Evolutionary conservation across 2,888 invertebrate species (phyloP), one percentile per base, ranked within the genome.

Genomic region (Hirtodrosophila duncani): DNA sequence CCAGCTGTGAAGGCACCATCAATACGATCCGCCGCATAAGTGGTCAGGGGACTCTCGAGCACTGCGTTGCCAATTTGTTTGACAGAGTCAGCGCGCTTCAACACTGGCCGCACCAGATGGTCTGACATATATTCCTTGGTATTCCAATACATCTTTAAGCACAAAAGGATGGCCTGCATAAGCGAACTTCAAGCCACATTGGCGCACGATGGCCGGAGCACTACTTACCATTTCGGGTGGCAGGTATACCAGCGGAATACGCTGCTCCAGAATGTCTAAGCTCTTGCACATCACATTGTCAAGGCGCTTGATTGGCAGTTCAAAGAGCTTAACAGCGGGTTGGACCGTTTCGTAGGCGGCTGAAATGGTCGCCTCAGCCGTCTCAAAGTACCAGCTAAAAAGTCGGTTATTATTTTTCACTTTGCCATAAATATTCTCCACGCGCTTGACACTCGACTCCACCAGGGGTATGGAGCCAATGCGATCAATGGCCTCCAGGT

Each of bases 241-340:
- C 64, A 95, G 88, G 83, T 92, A 91, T 55, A 96, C 93, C 1
- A 92, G 91, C 0, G 96, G 96, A 34, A 95, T 92, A 52, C 91
- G 90, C 77, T 93, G 91, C 84, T 96, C 96, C n/a, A 96, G 91
- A 24, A 93, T 90, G 67, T 95, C 95, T 61, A 97, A 89, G 46
- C 95, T 94, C 82, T 91, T 92, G 87, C 95, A 96, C 56, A 96
- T 90, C 57, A 95, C 89, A 61, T 89, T 89, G 87, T 95, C 95
- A 24, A 94, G 88, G 49, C 91, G 91, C 18, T 89, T 88, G 6
- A 95, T 88, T 0, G 95, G 95, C 0, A 90, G 89, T 81, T 93
- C 92, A 36, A 94, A 89, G 24, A 94, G 88, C 38, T 91, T 89
- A 0, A 94, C 91, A 0, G 92, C 91, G 0, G 95, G 95, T 38